Base-by-base conservation (phyloP, 1,140 invertebrate genomes). In the Achatina immaculata region DNA sequence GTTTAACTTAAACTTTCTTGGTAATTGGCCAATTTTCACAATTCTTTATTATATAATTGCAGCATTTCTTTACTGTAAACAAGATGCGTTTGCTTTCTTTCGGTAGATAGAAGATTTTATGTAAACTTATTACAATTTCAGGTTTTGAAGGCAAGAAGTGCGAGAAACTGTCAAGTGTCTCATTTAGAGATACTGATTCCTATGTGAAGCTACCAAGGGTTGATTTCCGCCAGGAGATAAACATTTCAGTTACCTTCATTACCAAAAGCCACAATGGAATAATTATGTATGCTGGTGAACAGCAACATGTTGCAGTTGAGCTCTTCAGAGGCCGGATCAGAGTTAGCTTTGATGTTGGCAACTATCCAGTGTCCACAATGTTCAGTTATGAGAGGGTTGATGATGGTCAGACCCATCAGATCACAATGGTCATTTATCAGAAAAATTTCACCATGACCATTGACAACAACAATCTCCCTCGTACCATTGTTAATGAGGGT, bases 311-410 rank as follows among this genome's bases (percentile, higher is more conserved):
- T 77, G 97, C 97, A 0, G 96, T 98, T 40, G 98, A 99, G 91
- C 92, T 99, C 0, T 99, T 98, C 92, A 96, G 96, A 85, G 97
- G 98, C 0, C 93, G 97, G 80, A 95, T 99, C 31, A 93, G 98
- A 65, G 94, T 99, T 81, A 97, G 96, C 87, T 99, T 98, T 88
- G 97, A 99, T 91, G 96, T 99, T 0, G 98, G 98, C 21, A 99
- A 99, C 92, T 96, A 98, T 90, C 98, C 97, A 16, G 96, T 97
- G 4, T 99, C 97, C 14, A 99, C 96, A 7, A 99, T 99, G 96
- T 99, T 98, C 92, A 88, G 87, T 80, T 89, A 86, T 75, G 82
- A 86, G 66, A 85, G 83, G 1, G 81, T 89, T n/a, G 87, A 89
- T 71, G 88, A 90, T 80, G 86, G 88, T 36, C 74, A 85, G 45